Conservation (phyloP, 2,797 vertebrate genomes). For the Geotrypetes seraphini region DNA sequence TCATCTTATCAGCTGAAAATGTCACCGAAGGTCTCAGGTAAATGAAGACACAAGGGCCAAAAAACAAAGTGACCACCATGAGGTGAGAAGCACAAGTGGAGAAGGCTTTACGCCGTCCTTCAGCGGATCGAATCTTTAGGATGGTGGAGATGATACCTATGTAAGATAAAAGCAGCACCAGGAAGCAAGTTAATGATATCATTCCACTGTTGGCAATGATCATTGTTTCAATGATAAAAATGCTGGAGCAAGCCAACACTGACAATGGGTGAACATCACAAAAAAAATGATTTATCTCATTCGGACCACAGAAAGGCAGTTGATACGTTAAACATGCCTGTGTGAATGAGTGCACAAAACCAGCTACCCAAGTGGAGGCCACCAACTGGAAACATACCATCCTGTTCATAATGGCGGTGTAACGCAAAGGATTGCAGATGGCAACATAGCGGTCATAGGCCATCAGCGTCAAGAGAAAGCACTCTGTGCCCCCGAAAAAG, state of each 20-base stretch:
- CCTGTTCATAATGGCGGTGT: slow-evolving; percentile 27
- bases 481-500: slow-evolving; percentile 32
- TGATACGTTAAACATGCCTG: slow-evolving; percentile 22
- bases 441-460: slow-evolving; percentile 34
- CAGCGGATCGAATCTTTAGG: slow-evolving; percentile 23
- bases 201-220: slow-evolving; percentile 41
- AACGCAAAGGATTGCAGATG: slow-evolving; percentile 32
- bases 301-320: slow-evolving; percentile 40
- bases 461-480: slow-evolving; percentile 39
- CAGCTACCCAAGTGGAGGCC: slow-evolving; percentile 26
- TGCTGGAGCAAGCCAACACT: slow-evolving; percentile 35
- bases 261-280: slow-evolving; percentile 40
- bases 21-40: slow-evolving; percentile 17
- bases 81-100: slow-evolving; percentile 33
- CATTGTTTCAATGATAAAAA: slow-evolving; percentile 23
- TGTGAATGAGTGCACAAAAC: slow-evolving; percentile 31
- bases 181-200: slow-evolving; percentile 35
- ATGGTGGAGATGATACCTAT: slow-evolving; percentile 22
- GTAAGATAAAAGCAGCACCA: slow-evolving; percentile 36
- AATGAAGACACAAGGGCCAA: slow-evolving; percentile 20
- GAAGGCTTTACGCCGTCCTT: slow-evolving; percentile 23
- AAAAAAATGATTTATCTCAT: slow-evolving; percentile 38
- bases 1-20: slow-evolving; percentile 22
- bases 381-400: slow-evolving; percentile 21
- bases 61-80: slow-evolving; percentile 14